Evolutionary conservation across 1,140 invertebrate genomes (phyloP), one percentile per base, ranked within the genome.

Genomic region (Ceratina australensis): DNA sequence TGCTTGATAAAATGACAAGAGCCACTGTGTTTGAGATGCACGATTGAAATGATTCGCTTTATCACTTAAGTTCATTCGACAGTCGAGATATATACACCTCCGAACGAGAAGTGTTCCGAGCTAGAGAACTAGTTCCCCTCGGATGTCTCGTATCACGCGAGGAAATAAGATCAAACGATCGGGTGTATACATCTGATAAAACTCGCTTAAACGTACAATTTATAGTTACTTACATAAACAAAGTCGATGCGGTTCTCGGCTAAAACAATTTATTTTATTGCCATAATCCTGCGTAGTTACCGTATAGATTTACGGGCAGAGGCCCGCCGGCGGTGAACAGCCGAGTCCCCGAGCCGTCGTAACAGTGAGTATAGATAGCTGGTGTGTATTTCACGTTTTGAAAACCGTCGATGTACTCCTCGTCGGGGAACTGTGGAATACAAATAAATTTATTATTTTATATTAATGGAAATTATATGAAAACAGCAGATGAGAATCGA

Each of bases 361-460:
- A 99, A 90, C 97, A 98, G 89, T 99, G 98, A 1, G 98, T 98
- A 90, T 99, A 99, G 87, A 99, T 98, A 18, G 98, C 98, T 60
- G 98, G 97, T 22, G 96, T 96, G 89, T 98, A 97, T 90, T 97
- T 97, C 1, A 96, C 94, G 84, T 97, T 96, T 92, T 96, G 96
- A 85, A 96, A 95, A 54, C 96, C 95, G 79, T 97, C 96, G 79
- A 95, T 94, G 61, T 92, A 94, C 84, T 97, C 96, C 88, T 97
- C 96, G 86, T 97, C 96, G 0, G 96, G 96, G 91, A 96, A 97
- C 96, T 97, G 88, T n/a, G n/a, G n/a, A n/a, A n/a, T n/a, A n/a
- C n/a, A n/a, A n/a, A n/a, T n/a, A n/a, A n/a, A n/a, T n/a, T n/a
- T n/a, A n/a, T n/a, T n/a, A n/a, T n/a, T n/a, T n/a, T n/a, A n/a